phyloP scores from a whole-genome alignment of 2,797 vertebrate species.

The Eulemur mongoz region DNA sequence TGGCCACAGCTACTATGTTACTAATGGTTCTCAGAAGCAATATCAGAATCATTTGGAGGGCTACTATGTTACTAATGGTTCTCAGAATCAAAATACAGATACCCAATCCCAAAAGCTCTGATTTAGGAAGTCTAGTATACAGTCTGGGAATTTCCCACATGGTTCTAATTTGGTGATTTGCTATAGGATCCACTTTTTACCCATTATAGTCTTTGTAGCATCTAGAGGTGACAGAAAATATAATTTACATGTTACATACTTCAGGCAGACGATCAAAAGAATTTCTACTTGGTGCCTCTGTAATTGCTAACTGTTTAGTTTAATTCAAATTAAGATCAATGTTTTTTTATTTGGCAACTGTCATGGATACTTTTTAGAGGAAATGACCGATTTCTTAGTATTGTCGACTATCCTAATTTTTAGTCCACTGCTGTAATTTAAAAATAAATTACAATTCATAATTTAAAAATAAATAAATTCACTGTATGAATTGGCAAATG shows the following conservation, averaged over 20 bases:
- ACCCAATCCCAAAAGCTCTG: not conserved
- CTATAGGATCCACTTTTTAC: not conserved
- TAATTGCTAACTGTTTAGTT: not conserved
- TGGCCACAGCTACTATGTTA: not conserved
- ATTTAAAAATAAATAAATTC: slow-evolving; percentile 38
- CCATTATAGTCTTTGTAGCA: not conserved
- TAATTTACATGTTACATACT: not conserved
- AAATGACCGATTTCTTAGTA: slow-evolving; percentile 31
- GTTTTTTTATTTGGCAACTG: not conserved
- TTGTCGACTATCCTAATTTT: not conserved
- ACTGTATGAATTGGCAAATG: not conserved
- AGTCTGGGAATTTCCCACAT: not conserved
- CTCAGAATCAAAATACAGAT: not conserved
- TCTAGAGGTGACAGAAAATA: slow-evolving; percentile 7
- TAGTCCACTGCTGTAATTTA: not conserved
- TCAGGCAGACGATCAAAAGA: not conserved
- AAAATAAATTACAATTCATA: not conserved
- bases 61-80: not conserved
- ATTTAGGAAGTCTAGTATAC: not conserved
- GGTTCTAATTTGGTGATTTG: not conserved
- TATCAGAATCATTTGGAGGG: not conserved
- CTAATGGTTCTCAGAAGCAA: not conserved
- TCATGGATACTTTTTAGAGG: not conserved
- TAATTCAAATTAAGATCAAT: slow-evolving; percentile 27
- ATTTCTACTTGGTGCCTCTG: not conserved